Evolutionary conservation across 2,888 invertebrate species (phyloP).

Genomic region (Platycnemis pennipes): DNA sequence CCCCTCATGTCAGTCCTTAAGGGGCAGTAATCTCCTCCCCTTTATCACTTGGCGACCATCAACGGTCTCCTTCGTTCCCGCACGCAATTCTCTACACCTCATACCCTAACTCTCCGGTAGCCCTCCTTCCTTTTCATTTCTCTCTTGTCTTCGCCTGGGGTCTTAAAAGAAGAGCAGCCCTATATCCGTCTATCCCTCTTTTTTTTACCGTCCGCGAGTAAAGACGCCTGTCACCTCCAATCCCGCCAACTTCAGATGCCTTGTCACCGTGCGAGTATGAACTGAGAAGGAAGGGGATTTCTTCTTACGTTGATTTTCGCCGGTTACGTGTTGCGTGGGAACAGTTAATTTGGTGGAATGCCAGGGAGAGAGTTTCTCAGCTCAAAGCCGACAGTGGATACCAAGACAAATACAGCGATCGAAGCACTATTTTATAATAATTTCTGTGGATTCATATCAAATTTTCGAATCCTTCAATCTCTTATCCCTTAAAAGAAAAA

Average conservation of each 20-base stretch:
- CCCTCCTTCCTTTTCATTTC: constrained; percentile 33
- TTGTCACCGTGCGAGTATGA: constrained; percentile 5
- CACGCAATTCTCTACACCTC: not conserved
- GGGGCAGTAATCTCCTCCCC: constrained; percentile 12
- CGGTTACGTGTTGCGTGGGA: not conserved
- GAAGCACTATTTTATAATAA: too few species aligned
- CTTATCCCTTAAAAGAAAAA: too few species aligned
- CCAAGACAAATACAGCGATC: too few species aligned
- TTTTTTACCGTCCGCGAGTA: not conserved
- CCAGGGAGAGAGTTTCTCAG: not conserved
- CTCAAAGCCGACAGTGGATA: not conserved
- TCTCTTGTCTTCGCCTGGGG: not conserved
- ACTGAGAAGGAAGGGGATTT: not conserved
- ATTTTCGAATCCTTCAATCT: too few species aligned
- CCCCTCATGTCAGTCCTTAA: constrained; percentile 9
- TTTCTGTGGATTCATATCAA: too few species aligned
- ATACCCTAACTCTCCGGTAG: not conserved
- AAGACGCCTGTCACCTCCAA: not conserved
- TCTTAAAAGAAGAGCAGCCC: not conserved
- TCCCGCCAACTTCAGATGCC: not conserved
- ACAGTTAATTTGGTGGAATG: not conserved
- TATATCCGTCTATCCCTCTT: constrained; percentile 3
- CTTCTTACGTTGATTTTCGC: not conserved
- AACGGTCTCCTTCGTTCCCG: not conserved
- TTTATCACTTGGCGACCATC: constrained; percentile 33